A percentile compares a stretch with the other conserved stretches of the same genome.
These are phyloP conservation scores for Escarpia spicata DNA, from an alignment of 2,888 invertebrate genomes.

Conservation along the genomic window DNA sequence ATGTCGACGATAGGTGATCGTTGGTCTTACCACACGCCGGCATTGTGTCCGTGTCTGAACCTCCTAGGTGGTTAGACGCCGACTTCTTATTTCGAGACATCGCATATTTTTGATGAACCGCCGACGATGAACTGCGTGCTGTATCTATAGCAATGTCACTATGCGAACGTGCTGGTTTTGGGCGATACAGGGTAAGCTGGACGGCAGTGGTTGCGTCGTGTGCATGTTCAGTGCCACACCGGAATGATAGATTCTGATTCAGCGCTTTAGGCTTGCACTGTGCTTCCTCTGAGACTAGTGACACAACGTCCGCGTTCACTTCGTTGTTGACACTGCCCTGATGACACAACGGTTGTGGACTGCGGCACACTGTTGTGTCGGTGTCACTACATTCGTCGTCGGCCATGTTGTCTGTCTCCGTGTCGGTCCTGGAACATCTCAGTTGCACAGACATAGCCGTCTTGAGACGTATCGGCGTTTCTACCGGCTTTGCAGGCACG, in stretches of 20 bases:
- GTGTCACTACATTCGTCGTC: conserved; percentile 12
- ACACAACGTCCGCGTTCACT: neutral
- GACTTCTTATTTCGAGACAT: neutral
- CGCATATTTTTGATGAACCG: neutral
- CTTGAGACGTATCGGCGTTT: neutral
- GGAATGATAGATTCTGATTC: neutral
- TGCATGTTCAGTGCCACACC: neutral
- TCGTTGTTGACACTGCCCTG: neutral
- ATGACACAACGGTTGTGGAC: neutral
- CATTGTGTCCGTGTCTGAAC: neutral
- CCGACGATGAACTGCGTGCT: no score
- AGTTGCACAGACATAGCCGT: neutral
- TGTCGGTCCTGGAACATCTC: neutral
- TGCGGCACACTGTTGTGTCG: neutral
- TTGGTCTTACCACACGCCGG: neutral
- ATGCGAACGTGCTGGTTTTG: neutral
- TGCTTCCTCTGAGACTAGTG: neutral
- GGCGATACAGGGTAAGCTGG: neutral
- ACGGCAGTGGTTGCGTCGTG: neutral
- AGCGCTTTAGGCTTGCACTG: neutral
- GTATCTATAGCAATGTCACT: no score
- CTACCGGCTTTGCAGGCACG: neutral
- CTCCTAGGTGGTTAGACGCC: neutral
- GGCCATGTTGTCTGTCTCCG: conserved; percentile 8
- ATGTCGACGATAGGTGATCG: neutral